A percentile compares a stretch with the other conserved stretches of the same genome.
phyloP scores from a whole-genome alignment of 1,140 invertebrate genomes.

The Lysiphlebus fabarum region DNA sequence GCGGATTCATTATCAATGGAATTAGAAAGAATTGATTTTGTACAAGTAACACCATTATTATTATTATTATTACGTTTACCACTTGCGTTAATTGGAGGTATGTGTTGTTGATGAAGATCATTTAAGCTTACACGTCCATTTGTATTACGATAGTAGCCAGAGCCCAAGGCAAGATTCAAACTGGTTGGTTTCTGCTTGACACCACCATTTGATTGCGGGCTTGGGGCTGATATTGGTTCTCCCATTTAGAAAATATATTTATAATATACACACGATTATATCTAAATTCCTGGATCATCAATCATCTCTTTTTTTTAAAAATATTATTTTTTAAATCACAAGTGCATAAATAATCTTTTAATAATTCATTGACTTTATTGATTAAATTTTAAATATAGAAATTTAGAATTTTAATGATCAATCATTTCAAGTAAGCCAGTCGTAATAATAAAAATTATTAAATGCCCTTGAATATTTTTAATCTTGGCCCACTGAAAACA shows the following conservation, averaged over 20 bases:
- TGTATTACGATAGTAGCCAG: conserved; percentile 45
- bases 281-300: conserved; percentile 18
- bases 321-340: not conserved
- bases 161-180: conserved; percentile 46
- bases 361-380: not conserved
- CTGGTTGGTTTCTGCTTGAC: conserved; percentile 53
- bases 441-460: not conserved
- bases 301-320: conserved; percentile 11
- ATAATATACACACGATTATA: conserved; percentile 8
- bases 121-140: conserved; percentile 49
- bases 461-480: conserved; percentile 11
- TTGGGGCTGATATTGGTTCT: conserved; percentile 46
- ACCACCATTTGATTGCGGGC: conserved; percentile 50
- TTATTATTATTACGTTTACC: conserved; percentile 30
- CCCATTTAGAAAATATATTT: conserved; percentile 44
- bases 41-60: not conserved
- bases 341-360: not conserved
- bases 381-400: not conserved
- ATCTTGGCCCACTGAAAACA: not conserved
- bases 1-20: conserved; percentile 30
- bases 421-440: not conserved
- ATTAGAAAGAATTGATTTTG: conserved; percentile 20
- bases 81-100: conserved; percentile 36
- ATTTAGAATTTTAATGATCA: not conserved
- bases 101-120: conserved; percentile 51